Conservation (phyloP, 1,140 invertebrate genomes). For the Melipona quadrifasciata region DNA sequence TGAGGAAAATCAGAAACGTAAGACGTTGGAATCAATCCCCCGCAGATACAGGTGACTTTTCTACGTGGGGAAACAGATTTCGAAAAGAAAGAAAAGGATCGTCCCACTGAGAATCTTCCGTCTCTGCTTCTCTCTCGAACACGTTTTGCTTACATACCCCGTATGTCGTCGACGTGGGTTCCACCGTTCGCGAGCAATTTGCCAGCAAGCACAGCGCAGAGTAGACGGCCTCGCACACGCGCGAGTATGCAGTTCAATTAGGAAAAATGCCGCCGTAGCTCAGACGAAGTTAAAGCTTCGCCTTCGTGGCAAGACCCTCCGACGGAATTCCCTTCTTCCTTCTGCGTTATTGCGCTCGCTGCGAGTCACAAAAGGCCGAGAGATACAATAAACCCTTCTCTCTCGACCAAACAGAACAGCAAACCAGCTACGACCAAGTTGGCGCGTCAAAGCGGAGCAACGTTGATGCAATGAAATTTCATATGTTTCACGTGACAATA, state of each 20-base stretch:
- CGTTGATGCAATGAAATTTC: slow-evolving; percentile 12
- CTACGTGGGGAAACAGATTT: background rate
- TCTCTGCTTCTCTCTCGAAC: background rate
- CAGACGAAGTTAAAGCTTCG: background rate
- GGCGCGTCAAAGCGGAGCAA: slow-evolving; percentile 12
- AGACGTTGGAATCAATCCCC: too few species aligned
- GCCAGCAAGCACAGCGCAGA: background rate
- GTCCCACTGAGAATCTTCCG: background rate
- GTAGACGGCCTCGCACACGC: too few species aligned
- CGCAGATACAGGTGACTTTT: too few species aligned
- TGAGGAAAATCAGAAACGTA: too few species aligned
- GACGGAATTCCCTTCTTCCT: slow-evolving; percentile 17
- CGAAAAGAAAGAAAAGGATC: too few species aligned
- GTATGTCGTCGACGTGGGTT: too few species aligned
- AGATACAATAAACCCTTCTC: slow-evolving; percentile 35
- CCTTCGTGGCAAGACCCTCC: background rate
- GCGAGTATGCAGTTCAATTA: slow-evolving; percentile 16
- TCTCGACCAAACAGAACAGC: background rate
- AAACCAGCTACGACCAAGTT: slow-evolving; percentile 24
- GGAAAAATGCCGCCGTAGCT: background rate
- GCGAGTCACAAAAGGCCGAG: slow-evolving; percentile 15
- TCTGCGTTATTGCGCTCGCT: slow-evolving; percentile 5
- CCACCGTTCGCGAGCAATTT: background rate
- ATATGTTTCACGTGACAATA: background rate
- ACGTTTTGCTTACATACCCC: background rate